Evolutionary conservation across 2,797 vertebrate genomes (phyloP).

Genomic region (Acanthiza pusilla): DNA sequence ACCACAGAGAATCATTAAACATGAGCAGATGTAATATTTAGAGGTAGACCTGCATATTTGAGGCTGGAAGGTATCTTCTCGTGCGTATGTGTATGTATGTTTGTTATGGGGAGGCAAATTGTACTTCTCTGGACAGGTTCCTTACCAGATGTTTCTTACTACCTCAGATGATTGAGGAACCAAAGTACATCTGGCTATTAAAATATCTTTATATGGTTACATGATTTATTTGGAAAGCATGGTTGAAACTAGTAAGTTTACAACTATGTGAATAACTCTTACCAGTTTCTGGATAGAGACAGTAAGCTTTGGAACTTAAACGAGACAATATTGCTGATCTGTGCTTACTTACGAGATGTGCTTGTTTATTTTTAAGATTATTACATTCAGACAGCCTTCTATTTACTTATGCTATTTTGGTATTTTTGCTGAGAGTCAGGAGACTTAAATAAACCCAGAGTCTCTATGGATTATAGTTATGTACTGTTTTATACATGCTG

Average conservation of each 20-base stretch:
- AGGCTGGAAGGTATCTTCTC: slow-evolving; percentile 42
- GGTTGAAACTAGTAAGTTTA: slow-evolving; percentile 37
- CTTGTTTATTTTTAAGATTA: slow-evolving; percentile 43
- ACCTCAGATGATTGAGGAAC: slow-evolving; percentile 60
- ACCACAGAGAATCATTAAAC: slow-evolving; percentile 23
- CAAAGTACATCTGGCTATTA: slow-evolving; percentile 66
- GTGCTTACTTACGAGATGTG: not conserved
- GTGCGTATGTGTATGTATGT: not conserved
- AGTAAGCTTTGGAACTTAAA: slow-evolving; percentile 36
- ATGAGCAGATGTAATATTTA: slow-evolving; percentile 38
- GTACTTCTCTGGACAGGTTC: slow-evolving; percentile 61
- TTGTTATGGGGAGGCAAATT: slow-evolving; percentile 30
- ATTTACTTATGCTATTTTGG: slow-evolving; percentile 34
- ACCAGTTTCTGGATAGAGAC: slow-evolving; percentile 37
- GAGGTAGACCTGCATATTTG: not conserved
- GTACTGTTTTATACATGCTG: slow-evolving; percentile 60
- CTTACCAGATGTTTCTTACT: slow-evolving; percentile 70
- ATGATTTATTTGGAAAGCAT: slow-evolving; percentile 64
- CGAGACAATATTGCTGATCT: slow-evolving; percentile 11
- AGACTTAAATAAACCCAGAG: slow-evolving; percentile 59
- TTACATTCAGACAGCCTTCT: slow-evolving; percentile 30
- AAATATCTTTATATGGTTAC: slow-evolving; percentile 63
- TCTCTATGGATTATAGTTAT: slow-evolving; percentile 50
- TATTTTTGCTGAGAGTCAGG: slow-evolving; percentile 43
- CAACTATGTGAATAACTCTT: slow-evolving; percentile 34